Conservation (phyloP, 2,797 vertebrate genomes). For the Percopsis omiscomaycus region DNA sequence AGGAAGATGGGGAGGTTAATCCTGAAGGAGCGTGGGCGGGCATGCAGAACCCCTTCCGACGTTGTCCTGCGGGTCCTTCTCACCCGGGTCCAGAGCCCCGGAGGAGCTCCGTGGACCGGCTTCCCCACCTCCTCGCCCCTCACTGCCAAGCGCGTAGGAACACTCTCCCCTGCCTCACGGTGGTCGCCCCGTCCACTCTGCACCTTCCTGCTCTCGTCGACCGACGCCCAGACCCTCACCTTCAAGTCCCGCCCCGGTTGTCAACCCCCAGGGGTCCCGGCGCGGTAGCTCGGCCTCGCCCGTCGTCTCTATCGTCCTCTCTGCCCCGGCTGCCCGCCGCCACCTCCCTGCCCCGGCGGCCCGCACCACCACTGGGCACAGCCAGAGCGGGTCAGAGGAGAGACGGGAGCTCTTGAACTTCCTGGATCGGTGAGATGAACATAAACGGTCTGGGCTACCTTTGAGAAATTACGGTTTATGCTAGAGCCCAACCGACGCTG, state of each 20-base stretch:
- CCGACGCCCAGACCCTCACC: slow-evolving; percentile 49
- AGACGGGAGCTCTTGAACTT: slow-evolving; percentile 24
- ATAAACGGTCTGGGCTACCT: background rate
- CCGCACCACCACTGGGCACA: slow-evolving; percentile 57
- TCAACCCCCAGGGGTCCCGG: slow-evolving; percentile 20
- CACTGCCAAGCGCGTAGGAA: slow-evolving; percentile 58
- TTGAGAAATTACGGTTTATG: too few species aligned
- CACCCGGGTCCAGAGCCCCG: background rate
- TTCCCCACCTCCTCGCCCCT: slow-evolving; percentile 17
- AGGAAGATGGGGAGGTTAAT: background rate
- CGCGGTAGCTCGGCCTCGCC: slow-evolving; percentile 43
- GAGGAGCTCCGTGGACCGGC: slow-evolving; percentile 18
- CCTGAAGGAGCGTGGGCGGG: slow-evolving; percentile 14
- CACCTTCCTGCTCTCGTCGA: slow-evolving; percentile 60
- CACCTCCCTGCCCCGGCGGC: slow-evolving; percentile 31
- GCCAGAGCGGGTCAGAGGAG: slow-evolving; percentile 43
- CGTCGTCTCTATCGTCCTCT: slow-evolving; percentile 27
- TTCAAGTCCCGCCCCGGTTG: slow-evolving; percentile 30
- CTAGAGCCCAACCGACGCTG: too few species aligned
- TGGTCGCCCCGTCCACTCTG: slow-evolving; percentile 44
- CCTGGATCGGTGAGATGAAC: background rate
- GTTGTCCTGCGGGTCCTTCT: too few species aligned
- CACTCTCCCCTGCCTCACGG: slow-evolving; percentile 62
- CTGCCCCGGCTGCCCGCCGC: slow-evolving; percentile 40
- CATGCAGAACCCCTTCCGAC: background rate